These are phyloP conservation scores for Crocodylus rhombifer DNA, from an alignment of 2,797 vertebrate genomes.

Conservation along the genomic window DNA sequence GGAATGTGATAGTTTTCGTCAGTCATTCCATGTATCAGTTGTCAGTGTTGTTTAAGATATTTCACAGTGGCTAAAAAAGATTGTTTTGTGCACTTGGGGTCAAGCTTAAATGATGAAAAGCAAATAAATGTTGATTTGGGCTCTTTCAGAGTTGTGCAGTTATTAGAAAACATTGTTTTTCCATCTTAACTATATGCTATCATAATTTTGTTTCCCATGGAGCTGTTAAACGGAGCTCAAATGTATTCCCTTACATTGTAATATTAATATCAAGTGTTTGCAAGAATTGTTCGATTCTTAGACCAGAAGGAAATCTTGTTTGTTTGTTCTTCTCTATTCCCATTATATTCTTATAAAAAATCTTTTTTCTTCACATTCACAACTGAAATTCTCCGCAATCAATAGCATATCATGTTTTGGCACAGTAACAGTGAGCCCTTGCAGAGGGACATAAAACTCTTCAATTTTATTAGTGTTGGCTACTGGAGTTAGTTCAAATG, in stretches of 20 bases:
- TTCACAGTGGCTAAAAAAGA: background rate
- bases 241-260: background rate
- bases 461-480: conserved; percentile 30
- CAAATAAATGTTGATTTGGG: background rate
- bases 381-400: conserved; percentile 22
- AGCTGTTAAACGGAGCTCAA: background rate
- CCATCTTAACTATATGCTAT: background rate
- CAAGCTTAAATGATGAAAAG: background rate
- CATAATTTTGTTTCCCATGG: background rate
- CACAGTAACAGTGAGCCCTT: conserved; percentile 4
- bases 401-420: background rate
- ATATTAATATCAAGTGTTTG: background rate
- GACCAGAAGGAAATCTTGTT: background rate
- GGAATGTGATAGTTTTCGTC: background rate
- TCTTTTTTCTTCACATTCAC: background rate
- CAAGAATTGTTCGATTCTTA: background rate
- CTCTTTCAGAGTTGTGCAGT: background rate
- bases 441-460: conserved; percentile 21
- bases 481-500: conserved; percentile 19
- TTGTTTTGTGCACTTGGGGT: background rate
- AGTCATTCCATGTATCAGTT: background rate
- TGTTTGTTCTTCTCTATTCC: background rate
- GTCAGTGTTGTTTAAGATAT: background rate
- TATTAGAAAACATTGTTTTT: conserved; percentile 30
- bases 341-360: conserved; percentile 30